Percentiles rank a stretch among this genome's conserved stretches.
Conservation (phyloP, 2,797 vertebrate genomes). For the Echiichthys vipera region DNA sequence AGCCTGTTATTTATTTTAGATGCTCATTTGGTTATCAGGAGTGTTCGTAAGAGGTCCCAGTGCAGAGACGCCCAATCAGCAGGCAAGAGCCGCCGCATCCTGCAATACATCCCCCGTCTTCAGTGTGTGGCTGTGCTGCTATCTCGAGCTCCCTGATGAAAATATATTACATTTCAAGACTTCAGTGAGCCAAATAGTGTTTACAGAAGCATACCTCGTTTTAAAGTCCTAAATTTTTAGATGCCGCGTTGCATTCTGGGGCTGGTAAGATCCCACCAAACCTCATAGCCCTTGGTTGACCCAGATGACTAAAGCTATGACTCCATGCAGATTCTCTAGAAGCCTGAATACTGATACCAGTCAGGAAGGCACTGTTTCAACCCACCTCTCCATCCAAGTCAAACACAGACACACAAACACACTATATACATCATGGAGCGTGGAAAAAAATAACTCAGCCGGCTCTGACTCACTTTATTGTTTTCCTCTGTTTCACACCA, state of each 20-base stretch:
- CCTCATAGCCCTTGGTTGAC: conserved; percentile 84
- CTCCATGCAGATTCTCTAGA: conserved; percentile 70
- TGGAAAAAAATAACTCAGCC: conserved; percentile 36
- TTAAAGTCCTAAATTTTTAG: conserved; percentile 58
- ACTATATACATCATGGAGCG: conserved; percentile 5
- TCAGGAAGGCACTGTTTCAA: conserved; percentile 70
- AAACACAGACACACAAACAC: conserved; percentile 57
- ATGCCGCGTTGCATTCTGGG: conserved; percentile 62
- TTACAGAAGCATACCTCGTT: conserved; percentile 89
- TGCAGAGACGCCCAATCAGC: conserved; percentile 65
- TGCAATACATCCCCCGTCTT: conserved; percentile 48
- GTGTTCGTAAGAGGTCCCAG: conserved; percentile 63
- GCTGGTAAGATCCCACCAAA: conserved; percentile 79
- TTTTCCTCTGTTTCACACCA: conserved; percentile 29
- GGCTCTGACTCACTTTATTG: conserved; percentile 25
- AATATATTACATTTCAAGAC: conserved; percentile 84
- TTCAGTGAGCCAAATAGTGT: conserved; percentile 84
- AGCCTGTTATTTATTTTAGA: conserved; percentile 68
- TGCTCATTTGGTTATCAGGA: conserved; percentile 72
- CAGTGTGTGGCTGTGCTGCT: conserved; percentile 62
- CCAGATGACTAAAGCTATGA: conserved; percentile 66
- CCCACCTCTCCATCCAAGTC: conserved; percentile 47
- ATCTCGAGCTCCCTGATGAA: conserved; percentile 85
- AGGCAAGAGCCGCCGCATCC: conserved; percentile 53
- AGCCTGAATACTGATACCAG: conserved; percentile 72